A percentile compares a stretch with the other conserved stretches of the same genome.
Conservation (phyloP, 2,888 invertebrate genomes). For the Mimachlamys varia region DNA sequence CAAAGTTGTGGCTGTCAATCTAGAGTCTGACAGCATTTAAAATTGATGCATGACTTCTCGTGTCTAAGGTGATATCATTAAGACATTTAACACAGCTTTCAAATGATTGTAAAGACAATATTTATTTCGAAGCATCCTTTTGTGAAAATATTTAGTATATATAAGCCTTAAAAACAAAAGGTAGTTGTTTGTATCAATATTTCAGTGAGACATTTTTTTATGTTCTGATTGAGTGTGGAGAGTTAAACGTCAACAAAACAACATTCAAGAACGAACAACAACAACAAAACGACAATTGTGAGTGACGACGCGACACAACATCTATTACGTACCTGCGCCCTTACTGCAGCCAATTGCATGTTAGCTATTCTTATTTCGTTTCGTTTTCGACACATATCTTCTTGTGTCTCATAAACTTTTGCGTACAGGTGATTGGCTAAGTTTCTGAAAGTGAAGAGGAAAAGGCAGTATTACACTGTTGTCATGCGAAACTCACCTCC, state of each 20-base stretch:
- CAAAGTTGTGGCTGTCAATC: too few relatives aligned
- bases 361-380: conserved; percentile 96
- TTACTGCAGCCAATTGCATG: conserved; percentile 93
- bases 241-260: not conserved
- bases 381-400: conserved; percentile 96
- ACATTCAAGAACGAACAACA: conserved; percentile 16
- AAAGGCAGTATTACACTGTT: conserved; percentile 47
- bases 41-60: too few relatives aligned
- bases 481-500: conserved; percentile 56
- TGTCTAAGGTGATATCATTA: too few relatives aligned
- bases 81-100: too few relatives aligned
- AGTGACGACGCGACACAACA: not conserved
- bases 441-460: conserved; percentile 71
- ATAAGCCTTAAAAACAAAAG: too few relatives aligned
- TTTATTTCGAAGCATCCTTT: too few relatives aligned
- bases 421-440: conserved; percentile 87
- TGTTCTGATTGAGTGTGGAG: too few relatives aligned
- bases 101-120: too few relatives aligned
- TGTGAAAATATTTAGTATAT: too few relatives aligned
- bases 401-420: conserved; percentile 97
- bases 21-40: too few relatives aligned
- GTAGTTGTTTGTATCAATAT: too few relatives aligned
- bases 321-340: conserved; percentile 90
- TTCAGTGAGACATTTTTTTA: too few relatives aligned
- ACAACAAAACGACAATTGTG: not conserved